Base-by-base conservation (phyloP, 92 coral and sea anemone genomes). In the Muricea muricata region DNA sequence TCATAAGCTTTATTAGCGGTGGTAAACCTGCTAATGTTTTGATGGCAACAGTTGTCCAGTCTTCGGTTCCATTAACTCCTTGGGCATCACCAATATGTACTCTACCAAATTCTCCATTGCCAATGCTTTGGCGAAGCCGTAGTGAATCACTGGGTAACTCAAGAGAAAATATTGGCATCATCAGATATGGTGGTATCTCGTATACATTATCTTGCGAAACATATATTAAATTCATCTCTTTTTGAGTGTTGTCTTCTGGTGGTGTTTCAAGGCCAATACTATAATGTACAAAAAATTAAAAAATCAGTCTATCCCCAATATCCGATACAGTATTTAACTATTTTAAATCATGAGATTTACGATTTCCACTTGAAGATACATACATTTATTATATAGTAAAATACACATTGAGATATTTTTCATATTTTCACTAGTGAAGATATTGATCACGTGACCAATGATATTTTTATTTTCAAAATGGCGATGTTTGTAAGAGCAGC, bases 51-150 rank as follows among this genome's bases (percentile, higher is more conserved):
- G 89, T 82, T 4, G 85, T 86, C 54, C 76, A 78, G 23, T 82
- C 95, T 18, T 88, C 63, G 39, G 77, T 89, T n/a, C 89, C 91
- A 15, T 87, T 82, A 20, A 95, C 88, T 18, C 95, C 95, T 35
- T 82, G 88, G 20, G 98, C 98, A 47, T 95, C 94, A 10, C 97
- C 98, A 18, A 93, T 65, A 82, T 73, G 93, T 68, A 95, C 98
- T 78, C 85, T 84, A 2, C 98, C 98, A 68, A 95, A 95, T 24
- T 95, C 98, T 1, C 98, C 98, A 76, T 89, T 91, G 2, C 98
- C 98, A 14, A 95, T 73, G 34, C 89, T 85, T 14, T 87, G 73
- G 25, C 94, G 94, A 33, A 93, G 88, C 39, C 90, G 92, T 45
- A 95, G 84, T 21, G 95, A 84, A 84, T 95, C 97, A 61, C 82